Conservation (phyloP, 1,140 invertebrate genomes). For the Drosophila persimilis region DNA sequence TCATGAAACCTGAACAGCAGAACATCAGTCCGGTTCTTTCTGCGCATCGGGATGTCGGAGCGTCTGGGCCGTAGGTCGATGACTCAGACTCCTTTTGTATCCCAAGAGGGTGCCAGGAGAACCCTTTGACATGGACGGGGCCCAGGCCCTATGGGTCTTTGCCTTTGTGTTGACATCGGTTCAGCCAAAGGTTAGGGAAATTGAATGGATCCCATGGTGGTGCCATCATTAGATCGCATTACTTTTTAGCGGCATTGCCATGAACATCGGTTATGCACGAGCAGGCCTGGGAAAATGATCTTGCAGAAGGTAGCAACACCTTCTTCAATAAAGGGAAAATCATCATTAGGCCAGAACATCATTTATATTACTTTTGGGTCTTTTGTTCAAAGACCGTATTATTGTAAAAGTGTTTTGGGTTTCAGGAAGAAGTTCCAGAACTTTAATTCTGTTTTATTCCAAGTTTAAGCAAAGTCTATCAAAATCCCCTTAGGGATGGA, state of each 20-base stretch:
- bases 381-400: neutral
- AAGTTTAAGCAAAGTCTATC: neutral
- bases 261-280: constrained; percentile 54
- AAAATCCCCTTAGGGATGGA: neutral
- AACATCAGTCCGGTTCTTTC: constrained; percentile 22
- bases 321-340: neutral
- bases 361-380: constrained; percentile 21
- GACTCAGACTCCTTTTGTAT: constrained; percentile 51
- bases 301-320: constrained; percentile 7
- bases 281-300: constrained; percentile 68
- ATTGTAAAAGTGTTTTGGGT: constrained; percentile 5
- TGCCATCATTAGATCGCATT: constrained; percentile 41
- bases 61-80: constrained; percentile 50
- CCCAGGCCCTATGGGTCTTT: neutral
- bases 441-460: no score
- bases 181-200: constrained; percentile 15
- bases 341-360: constrained; percentile 21
- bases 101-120: constrained; percentile 44
- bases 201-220: constrained; percentile 34
- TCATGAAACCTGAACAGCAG: constrained; percentile 47
- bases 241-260: constrained; percentile 28
- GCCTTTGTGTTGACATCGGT: constrained; percentile 52
- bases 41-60: constrained; percentile 1
- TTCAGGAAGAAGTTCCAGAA: no score
- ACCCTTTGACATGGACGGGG: constrained; percentile 38